Conservation (phyloP, 2,113 vertebrate genomes). For the Felis chaus region DNA sequence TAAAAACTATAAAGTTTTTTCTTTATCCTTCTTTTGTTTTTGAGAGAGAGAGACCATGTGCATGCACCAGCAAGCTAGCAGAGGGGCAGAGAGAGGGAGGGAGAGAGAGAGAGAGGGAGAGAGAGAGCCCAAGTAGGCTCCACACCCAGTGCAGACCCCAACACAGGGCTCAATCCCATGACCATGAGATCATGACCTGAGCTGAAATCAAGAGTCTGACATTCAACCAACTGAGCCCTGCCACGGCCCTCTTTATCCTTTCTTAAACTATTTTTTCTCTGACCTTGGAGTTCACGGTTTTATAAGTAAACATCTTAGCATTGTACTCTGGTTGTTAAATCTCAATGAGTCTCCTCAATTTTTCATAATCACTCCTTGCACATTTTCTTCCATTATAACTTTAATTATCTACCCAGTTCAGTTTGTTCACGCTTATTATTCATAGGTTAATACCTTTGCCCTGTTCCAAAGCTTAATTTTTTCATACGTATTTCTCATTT, state of each 20-base stretch:
- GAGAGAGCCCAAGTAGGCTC: too few relatives aligned
- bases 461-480: slow-evolving; percentile 23
- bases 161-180: too few relatives aligned
- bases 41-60: too few relatives aligned
- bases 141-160: too few relatives aligned
- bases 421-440: not conserved
- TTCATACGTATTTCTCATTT: not conserved
- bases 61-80: too few relatives aligned
- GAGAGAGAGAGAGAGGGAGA: too few relatives aligned
- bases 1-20: not conserved
- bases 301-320: slow-evolving; percentile 16
- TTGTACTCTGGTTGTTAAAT: not conserved
- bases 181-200: too few relatives aligned
- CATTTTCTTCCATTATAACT: not conserved
- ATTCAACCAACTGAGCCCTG: too few relatives aligned
- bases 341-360: not conserved
- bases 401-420: not conserved
- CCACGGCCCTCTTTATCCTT: not conserved
- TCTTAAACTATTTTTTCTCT: not conserved
- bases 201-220: too few relatives aligned
- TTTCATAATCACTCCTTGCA: slow-evolving; percentile 15
- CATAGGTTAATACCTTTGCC: not conserved
- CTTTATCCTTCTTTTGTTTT: not conserved
- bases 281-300: not conserved
- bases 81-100: too few relatives aligned